Conservation (phyloP, 2,113 vertebrate species). For the Triplophysa dalaica region DNA sequence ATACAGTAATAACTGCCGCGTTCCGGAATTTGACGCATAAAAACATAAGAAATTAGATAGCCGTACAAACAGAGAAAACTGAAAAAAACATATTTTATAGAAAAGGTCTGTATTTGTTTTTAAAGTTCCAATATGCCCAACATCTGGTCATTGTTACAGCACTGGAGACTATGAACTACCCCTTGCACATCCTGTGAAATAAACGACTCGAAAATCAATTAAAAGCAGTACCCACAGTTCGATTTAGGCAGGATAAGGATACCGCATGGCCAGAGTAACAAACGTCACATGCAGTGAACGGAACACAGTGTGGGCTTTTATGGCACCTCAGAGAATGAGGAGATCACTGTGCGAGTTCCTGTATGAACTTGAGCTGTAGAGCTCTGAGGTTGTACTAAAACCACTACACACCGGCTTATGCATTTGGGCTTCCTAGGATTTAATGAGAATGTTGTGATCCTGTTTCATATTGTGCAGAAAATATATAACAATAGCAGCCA, state of each 20-base stretch:
- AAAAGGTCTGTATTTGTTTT: background rate
- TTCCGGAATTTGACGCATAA: background rate
- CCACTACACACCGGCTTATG: background rate
- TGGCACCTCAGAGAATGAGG: background rate
- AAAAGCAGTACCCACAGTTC: constrained; percentile 31
- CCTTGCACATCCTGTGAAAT: constrained; percentile 11
- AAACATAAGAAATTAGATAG: background rate
- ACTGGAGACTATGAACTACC: constrained; percentile 28
- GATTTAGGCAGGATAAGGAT: constrained; percentile 41
- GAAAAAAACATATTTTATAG: background rate
- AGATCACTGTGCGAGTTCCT: background rate
- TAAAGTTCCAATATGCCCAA: constrained; percentile 3
- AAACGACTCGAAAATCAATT: constrained; percentile 7
- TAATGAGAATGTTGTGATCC: constrained; percentile 3
- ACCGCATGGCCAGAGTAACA: constrained; percentile 23
- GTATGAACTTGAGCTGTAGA: background rate
- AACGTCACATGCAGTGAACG: constrained; percentile 30
- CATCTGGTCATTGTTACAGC: constrained; percentile 17
- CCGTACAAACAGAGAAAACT: background rate
- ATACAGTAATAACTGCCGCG: background rate
- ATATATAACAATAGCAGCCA: background rate
- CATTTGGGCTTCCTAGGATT: constrained; percentile 5
- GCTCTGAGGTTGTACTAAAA: constrained; percentile 9
- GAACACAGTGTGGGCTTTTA: constrained; percentile 14
- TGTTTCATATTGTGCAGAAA: background rate